Base-by-base conservation (phyloP, 1,140 invertebrate species). In the Pseudomyrmex sp. region DNA sequence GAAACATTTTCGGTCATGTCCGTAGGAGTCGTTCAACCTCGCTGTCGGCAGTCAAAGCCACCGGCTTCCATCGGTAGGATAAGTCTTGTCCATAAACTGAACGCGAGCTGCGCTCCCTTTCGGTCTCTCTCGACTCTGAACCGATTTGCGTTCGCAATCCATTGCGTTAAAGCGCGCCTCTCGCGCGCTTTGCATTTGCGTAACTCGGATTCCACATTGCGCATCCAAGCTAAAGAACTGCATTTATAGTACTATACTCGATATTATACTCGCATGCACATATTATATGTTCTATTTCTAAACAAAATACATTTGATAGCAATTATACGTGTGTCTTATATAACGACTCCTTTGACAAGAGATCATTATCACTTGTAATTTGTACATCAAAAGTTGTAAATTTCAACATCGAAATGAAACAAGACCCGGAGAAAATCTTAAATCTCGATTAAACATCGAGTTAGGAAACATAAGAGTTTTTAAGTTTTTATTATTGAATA, bases 61-160 rank as follows among this genome's bases (percentile, higher is more conserved):
- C 56, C 76, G 76, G 54, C 52, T 35, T 1, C 13, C 1, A 0
- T 12, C 4, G 54, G 35, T 72, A 44, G 66, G 9, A 70, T 26
- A 72, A 80, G 54, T 80, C 54, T 59, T 80, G 66, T 79, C 76
- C 65, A 46, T 18, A 13, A 23, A 3, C 13, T 52, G 15, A 69
- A 12, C 12, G 52, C 35, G 44, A 70, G 8, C 20, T 26, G 58
- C 73, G 48, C 20, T 23, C 56, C 5, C n/a, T 18, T 62, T 63
- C 73, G 58, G 35, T 35, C 61, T 26, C 56, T 44, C 20, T 48
- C 77, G 46, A 3, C 50, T n/a, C 52, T 50, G 48, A 74, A 73
- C 73, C 18, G 63, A 85, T 84, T 77, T 69, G 72, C 74, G 48
- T 68, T 59, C 52, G 10, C 59, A 48, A 70, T 70, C 23, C 54